Percentiles rank a stretch among this genome's conserved stretches.
Conservation (phyloP, 2,888 invertebrate genomes). For the Drosophila colorata region DNA sequence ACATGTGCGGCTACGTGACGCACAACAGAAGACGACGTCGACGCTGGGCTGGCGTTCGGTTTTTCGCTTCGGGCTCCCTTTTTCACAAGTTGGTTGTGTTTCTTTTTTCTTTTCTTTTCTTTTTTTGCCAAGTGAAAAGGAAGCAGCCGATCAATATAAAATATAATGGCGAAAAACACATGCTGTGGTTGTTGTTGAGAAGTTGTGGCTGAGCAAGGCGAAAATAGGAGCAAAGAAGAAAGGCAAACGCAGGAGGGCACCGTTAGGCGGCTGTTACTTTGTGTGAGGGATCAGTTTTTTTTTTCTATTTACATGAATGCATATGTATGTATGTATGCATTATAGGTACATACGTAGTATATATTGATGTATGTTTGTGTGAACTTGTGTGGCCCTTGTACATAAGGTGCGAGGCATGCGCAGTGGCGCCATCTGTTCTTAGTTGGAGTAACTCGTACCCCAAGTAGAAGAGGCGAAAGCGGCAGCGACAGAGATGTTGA, state of each 20-base stretch:
- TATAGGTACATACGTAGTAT: background rate
- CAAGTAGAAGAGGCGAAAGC: slow-evolving; percentile 35
- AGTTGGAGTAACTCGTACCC: slow-evolving; percentile 56
- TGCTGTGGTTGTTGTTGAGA: slow-evolving; percentile 15
- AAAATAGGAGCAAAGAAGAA: slow-evolving; percentile 30
- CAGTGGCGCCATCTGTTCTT: slow-evolving; percentile 62
- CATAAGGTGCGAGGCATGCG: slow-evolving; percentile 67
- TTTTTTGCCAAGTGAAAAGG: slow-evolving; percentile 52
- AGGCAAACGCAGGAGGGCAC: slow-evolving; percentile 51
- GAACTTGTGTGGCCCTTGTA: slow-evolving; percentile 32
- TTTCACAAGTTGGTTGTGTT: slow-evolving; percentile 26
- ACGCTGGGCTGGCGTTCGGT: slow-evolving; percentile 23
- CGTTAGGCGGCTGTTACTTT: slow-evolving; percentile 57
- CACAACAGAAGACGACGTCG: slow-evolving; percentile 26
- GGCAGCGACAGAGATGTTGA: slow-evolving; percentile 18
- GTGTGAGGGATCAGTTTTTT: slow-evolving; percentile 74
- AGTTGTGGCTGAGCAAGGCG: slow-evolving; percentile 13
- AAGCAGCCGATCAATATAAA: slow-evolving; percentile 66
- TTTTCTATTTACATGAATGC: slow-evolving; percentile 52
- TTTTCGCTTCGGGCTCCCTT: slow-evolving; percentile 60
- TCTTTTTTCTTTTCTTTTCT: slow-evolving; percentile 4
- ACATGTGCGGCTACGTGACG: slow-evolving; percentile 59
- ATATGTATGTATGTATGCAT: slow-evolving; percentile 18
- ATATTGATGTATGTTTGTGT: background rate
- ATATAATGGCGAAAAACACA: slow-evolving; percentile 57